Evolutionary conservation across 2,113 vertebrate genomes (phyloP), one percentile per base, ranked within the genome.

Genomic region (Oncorhynchus gorbuscha): DNA sequence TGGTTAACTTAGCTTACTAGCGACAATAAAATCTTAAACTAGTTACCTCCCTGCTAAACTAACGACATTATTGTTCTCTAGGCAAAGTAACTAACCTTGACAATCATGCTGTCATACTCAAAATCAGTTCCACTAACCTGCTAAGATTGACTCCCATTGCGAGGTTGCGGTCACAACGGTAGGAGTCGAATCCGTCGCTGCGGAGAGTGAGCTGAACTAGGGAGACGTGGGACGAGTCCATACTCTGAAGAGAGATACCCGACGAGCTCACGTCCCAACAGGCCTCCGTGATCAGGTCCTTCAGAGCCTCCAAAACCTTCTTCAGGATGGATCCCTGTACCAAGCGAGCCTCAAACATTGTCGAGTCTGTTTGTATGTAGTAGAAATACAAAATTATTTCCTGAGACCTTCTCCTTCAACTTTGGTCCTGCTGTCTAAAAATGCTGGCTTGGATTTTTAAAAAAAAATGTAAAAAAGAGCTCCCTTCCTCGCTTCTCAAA

Each of bases 161-260:
- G 72, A 99, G 94, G 89, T 99, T 99, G 32, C 98, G 94, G 90
- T 99, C 98, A 84, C 97, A 99, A 88, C 97, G 96, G 91, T 97
- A 99, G 0, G 97, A 97, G 82, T 99, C 98, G 87, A 99, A 99
- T 20, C 98, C 98, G 70, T 99, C 98, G 1, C 96, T 97, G 48
- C 98, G 94, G 74, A 99, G 93, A 0, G 98, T 99, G 85, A 99
- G 97, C 94, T 99, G 98, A 68, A 99, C 97, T 86, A 99, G 91
- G 1, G 98, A 99, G 75, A 99, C 97, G 83, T 99, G 97, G 24
- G 97, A 98, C 0, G 97, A 99, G 92, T 99, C 97, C 97, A 99
- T 99, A 87, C 97, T 99, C 93, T 99, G 97, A 78, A 99, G 90
- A 49, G 97, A 98, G 90, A 99, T 97, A 35, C 97, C 97, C 14